Evolutionary conservation across 1,140 invertebrate species (phyloP).

Genomic region (Myzus persicae): DNA sequence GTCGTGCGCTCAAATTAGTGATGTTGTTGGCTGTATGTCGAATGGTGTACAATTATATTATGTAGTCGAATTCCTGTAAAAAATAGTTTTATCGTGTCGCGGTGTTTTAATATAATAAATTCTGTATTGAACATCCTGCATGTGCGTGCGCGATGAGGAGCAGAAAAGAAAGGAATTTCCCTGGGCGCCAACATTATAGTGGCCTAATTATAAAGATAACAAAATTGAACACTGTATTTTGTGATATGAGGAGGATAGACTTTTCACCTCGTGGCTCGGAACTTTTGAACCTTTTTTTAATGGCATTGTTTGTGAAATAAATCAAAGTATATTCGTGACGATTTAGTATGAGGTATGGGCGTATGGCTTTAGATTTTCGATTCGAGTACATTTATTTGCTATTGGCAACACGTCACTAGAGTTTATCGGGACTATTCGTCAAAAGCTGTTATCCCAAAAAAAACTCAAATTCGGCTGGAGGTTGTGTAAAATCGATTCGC

Average conservation of each 20-base stretch:
- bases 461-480: not conserved
- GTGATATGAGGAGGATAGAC: not conserved
- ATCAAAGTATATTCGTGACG: not conserved
- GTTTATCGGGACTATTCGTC: conserved; percentile 6
- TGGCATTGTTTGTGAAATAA: not conserved
- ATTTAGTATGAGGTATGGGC: not conserved
- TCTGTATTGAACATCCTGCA: not conserved
- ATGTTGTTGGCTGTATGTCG: not conserved
- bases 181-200: not conserved
- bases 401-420: not conserved
- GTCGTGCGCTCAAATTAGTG: not conserved
- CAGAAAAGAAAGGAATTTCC: not conserved
- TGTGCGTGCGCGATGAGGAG: not conserved
- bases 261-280: not conserved
- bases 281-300: not conserved
- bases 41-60: not conserved
- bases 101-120: not conserved
- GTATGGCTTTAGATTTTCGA: not conserved
- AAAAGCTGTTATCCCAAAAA: not conserved
- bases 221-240: not conserved
- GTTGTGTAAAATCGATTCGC: conserved; percentile 23
- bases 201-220: not conserved
- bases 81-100: not conserved
- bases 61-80: not conserved
- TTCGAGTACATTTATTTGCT: not conserved